These are phyloP conservation scores for Sebastes matsubarae DNA, from an alignment of 2,797 vertebrate genomes.

Conservation along the genomic window DNA sequence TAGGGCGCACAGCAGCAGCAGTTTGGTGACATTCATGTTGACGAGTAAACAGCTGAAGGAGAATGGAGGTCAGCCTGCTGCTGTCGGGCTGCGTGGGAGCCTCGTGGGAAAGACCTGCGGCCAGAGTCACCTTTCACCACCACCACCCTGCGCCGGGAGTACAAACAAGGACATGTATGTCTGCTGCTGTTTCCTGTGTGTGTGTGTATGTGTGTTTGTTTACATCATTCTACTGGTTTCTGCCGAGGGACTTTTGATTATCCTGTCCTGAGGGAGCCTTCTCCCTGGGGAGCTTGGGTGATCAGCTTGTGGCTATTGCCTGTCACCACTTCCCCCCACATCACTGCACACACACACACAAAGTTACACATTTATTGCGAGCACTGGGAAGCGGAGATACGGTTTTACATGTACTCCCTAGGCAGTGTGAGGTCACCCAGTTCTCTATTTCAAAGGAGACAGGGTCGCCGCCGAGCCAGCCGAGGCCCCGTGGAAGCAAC, in stretches of 20 bases:
- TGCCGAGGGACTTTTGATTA: slow-evolving; percentile 59
- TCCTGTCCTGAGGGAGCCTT: slow-evolving; percentile 60
- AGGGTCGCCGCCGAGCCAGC: slow-evolving; percentile 66
- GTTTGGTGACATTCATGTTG: slow-evolving; percentile 28
- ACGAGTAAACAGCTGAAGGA: slow-evolving; percentile 43
- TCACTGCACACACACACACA: slow-evolving; percentile 29
- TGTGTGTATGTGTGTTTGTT: slow-evolving; percentile 46
- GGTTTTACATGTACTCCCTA: slow-evolving; percentile 69
- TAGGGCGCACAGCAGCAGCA: background rate
- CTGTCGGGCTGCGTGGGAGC: slow-evolving; percentile 16
- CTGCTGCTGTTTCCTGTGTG: slow-evolving; percentile 24
- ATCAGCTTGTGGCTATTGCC: slow-evolving; percentile 67
- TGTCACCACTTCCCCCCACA: slow-evolving; percentile 52
- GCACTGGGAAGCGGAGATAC: slow-evolving; percentile 50
- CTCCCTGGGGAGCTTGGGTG: slow-evolving; percentile 55
- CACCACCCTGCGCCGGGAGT: slow-evolving; percentile 32
- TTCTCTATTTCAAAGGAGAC: slow-evolving; percentile 80
- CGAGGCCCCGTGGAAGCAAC: slow-evolving; percentile 73
- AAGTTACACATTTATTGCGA: slow-evolving; percentile 22
- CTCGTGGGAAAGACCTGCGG: slow-evolving; percentile 53
- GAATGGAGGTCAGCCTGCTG: slow-evolving; percentile 49
- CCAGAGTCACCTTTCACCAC: slow-evolving; percentile 56
- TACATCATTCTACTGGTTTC: slow-evolving; percentile 50
- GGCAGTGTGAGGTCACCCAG: slow-evolving; percentile 78
- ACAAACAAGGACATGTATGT: slow-evolving; percentile 65